These are phyloP conservation scores for Sitophilus oryzae DNA, from an alignment of 1,140 invertebrate genomes.

Conservation along the genomic window DNA sequence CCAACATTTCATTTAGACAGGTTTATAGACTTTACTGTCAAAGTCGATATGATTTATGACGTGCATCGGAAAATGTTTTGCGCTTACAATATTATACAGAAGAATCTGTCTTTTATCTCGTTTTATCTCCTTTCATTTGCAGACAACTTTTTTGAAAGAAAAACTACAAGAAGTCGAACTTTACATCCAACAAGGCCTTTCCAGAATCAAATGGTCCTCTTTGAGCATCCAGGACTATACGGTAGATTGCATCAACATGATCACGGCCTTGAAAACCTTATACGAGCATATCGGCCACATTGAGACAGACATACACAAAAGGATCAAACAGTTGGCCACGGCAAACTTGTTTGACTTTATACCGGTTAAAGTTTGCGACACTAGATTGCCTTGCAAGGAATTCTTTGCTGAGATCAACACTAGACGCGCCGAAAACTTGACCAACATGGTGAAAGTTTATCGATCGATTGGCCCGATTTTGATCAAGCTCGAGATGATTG, in stretches of 20 bases:
- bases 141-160: constrained; percentile 59
- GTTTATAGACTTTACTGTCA: no score
- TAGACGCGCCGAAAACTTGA: constrained; percentile 60
- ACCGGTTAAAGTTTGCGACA: constrained; percentile 23
- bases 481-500: constrained; percentile 74
- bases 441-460: constrained; percentile 62
- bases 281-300: constrained; percentile 72
- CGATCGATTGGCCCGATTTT: constrained; percentile 68
- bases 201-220: constrained; percentile 77
- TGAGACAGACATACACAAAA: constrained; percentile 59
- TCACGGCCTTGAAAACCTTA: constrained; percentile 56
- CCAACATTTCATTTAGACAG: no score
- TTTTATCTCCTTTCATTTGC: no score
- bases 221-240: constrained; percentile 72
- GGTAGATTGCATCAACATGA: constrained; percentile 47
- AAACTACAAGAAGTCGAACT: constrained; percentile 68
- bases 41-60: no score
- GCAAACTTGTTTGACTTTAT: constrained; percentile 38
- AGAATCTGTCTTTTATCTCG: no score
- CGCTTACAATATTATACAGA: no score
- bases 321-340: constrained; percentile 43
- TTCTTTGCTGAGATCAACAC: constrained; percentile 63
- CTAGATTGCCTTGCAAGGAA: constrained; percentile 38
- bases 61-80: no score
- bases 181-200: constrained; percentile 70